phyloP scores from a whole-genome alignment of 2,888 invertebrate genomes.

The Cremastinae sp. region DNA sequence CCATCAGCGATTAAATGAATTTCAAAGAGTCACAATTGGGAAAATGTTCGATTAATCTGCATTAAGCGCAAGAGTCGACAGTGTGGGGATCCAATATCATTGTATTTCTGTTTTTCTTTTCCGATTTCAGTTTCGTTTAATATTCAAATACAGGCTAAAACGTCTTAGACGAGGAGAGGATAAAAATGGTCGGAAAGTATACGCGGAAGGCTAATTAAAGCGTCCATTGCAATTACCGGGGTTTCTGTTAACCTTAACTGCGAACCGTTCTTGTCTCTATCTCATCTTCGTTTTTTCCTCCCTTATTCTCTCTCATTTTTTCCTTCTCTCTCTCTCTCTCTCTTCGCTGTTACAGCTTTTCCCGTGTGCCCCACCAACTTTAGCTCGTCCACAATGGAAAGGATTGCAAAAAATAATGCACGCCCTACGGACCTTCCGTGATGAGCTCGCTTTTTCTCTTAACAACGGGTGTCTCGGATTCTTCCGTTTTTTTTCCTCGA shows the following conservation, averaged over 20 bases:
- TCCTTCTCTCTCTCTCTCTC: conserved; percentile 26
- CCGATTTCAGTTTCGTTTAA: conserved; percentile 54
- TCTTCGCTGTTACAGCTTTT: conserved; percentile 43
- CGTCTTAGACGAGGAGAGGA: conserved; percentile 35
- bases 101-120: conserved; percentile 44
- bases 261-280: conserved; percentile 42
- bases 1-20: no score
- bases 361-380: conserved; percentile 37
- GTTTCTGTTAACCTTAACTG: conserved; percentile 25
- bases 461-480: conserved; percentile 30
- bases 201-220: conserved; percentile 56
- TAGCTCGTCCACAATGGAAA: conserved; percentile 57
- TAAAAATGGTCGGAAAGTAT: conserved; percentile 55
- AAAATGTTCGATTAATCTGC: conserved; percentile 40
- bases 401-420: conserved; percentile 63
- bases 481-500: conserved; percentile 27
- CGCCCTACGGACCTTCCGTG: conserved; percentile 38
- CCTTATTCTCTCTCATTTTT: conserved; percentile 19
- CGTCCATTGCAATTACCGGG: conserved; percentile 55
- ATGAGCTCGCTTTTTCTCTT: conserved; percentile 10
- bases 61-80: conserved; percentile 37
- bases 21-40: no score
- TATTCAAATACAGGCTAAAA: conserved; percentile 50
- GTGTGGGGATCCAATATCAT: conserved; percentile 47
- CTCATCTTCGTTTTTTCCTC: conserved; percentile 19